phyloP scores from a whole-genome alignment of 2,797 vertebrate species.

The Nothura maculosa region DNA sequence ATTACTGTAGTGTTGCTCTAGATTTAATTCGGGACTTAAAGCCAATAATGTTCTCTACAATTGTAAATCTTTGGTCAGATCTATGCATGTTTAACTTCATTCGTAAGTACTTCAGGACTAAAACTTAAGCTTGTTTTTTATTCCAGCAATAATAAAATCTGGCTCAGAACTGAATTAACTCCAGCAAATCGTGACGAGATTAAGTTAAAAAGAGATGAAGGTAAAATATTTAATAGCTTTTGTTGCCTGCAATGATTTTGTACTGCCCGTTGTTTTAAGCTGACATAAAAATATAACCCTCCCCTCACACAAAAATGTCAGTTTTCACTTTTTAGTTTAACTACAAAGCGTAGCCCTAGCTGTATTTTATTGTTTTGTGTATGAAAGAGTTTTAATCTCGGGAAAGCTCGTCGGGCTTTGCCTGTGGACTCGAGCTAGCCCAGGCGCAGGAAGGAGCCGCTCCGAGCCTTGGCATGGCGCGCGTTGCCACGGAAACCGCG shows the following conservation, averaged over 20 bases:
- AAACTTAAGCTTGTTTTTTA: background rate
- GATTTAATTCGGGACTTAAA: background rate
- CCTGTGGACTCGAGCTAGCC: constrained; percentile 68
- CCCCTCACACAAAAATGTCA: background rate
- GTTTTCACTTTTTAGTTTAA: background rate
- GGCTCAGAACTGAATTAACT: background rate
- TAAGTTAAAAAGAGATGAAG: background rate
- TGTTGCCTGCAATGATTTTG: background rate
- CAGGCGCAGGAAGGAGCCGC: constrained; percentile 68
- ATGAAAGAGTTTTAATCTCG: constrained; percentile 54
- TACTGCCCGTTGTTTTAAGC: background rate
- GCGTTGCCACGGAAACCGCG: constrained; percentile 84
- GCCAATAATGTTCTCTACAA: background rate
- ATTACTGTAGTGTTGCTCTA: background rate
- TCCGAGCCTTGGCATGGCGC: constrained; percentile 79
- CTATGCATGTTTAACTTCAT: background rate
- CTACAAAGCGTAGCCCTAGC: background rate
- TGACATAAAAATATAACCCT: background rate
- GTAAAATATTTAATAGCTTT: background rate
- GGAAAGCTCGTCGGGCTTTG: constrained; percentile 66
- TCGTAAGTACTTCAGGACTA: background rate
- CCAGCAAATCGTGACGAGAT: background rate
- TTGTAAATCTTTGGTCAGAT: background rate
- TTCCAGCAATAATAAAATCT: background rate
- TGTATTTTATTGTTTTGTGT: constrained; percentile 36